Base-by-base conservation (phyloP, 2,888 invertebrate genomes). In the Pristionchus exspectatus region DNA sequence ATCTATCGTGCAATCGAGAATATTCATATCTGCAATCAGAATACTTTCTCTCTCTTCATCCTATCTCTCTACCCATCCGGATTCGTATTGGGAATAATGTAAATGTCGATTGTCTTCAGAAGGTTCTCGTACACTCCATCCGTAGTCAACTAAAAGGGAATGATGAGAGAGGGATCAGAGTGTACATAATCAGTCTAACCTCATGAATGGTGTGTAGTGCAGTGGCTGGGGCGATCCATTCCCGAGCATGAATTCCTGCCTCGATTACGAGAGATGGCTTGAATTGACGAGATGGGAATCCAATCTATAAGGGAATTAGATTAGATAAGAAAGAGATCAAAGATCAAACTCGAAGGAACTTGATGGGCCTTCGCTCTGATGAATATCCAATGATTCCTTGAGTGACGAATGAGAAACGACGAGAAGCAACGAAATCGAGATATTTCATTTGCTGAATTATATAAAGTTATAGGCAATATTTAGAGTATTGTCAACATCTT, bases 141-240 rank as follows among this genome's bases (percentile, higher is more conserved):
- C 10, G 63, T 87, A 27, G 87, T 66, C 38, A 87, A 69, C 87
- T 87, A 30, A 54, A 87, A 30, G n/a, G 63, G 27, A 59, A 12
- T 50, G n/a, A 72, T 16, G 72, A 18, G 72, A n/a, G 24, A 30
- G 72, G 33, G 72, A n/a, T 16, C 12, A 33, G 30, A 33, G 72
- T 59, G 18, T 59, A n/a, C n/a, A n/a, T n/a, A 59, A 59, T 59
- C 21, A 24, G 16, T 59, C 27, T 24, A 3, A 69, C 87, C 87
- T 87, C 66, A n/a, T 87, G 38, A 2, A 66, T 66, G 10, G 54
- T 38, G 21, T 87, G 59, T 5, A 87, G 44, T 24, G 87, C 87
- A 63, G 69, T 66, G 3, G 87, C 87, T 44, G 63, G 87, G 18
- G 87, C 87, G n/a, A 87, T 87, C 87, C 87, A 87, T 66, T 87